Evolutionary conservation across 2,113 vertebrate genomes (phyloP).

Genomic region (Lethenteron reissneri): DNA sequence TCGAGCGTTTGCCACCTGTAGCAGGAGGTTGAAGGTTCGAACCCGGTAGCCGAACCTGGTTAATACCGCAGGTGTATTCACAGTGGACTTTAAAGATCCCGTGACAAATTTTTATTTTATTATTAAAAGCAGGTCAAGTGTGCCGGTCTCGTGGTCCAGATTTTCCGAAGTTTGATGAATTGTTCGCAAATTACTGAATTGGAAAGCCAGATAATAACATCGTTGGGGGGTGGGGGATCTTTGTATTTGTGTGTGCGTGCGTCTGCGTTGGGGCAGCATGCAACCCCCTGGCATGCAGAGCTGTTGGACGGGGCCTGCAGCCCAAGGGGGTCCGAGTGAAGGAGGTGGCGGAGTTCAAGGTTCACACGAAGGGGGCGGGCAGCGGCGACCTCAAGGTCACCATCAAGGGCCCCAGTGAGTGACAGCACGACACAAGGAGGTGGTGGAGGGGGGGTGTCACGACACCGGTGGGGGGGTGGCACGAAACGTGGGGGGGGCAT

Average conservation of each 20-base stretch:
- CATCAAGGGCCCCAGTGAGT: slow-evolving; percentile 5
- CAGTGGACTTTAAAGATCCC: no score
- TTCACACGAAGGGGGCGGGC: slow-evolving; percentile 1
- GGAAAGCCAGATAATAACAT: no score
- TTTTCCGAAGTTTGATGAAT: no score
- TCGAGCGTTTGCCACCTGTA: no score
- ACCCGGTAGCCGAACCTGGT: no score
- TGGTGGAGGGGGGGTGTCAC: background rate
- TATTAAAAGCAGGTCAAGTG: no score
- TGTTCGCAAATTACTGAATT: no score
- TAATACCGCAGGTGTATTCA: no score
- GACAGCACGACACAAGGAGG: background rate
- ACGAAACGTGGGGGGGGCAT: background rate
- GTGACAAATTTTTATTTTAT: no score
- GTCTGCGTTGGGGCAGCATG: background rate
- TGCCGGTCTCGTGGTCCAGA: no score
- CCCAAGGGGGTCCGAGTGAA: slow-evolving; percentile 1
- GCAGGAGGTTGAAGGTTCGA: no score
- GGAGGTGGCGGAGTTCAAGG: slow-evolving; percentile 4
- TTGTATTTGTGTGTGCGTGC: background rate
- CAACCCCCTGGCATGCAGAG: background rate
- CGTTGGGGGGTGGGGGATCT: background rate
- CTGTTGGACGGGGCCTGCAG: slow-evolving; percentile 1
- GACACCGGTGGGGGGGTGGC: background rate
- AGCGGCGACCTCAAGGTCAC: slow-evolving; percentile 4